These are phyloP conservation scores for Synanceia verrucosa DNA, from an alignment of 2,797 vertebrate species.

Conservation along the genomic window DNA sequence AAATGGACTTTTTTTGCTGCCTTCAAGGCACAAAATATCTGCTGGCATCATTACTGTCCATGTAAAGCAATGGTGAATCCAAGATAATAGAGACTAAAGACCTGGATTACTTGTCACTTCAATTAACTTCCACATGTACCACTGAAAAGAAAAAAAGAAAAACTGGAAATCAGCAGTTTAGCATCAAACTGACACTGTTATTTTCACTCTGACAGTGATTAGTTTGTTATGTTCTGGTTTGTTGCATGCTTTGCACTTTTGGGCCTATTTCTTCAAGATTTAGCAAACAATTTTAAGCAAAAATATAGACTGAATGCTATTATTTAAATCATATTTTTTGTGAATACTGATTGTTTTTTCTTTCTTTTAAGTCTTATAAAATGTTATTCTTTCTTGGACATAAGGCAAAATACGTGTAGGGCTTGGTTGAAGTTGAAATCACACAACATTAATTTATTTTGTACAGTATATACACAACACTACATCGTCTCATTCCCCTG, in stretches of 20 bases:
- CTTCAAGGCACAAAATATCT: background rate
- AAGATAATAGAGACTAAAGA: background rate
- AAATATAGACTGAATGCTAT: conserved; percentile 22
- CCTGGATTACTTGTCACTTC: conserved; percentile 16
- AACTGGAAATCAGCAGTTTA: background rate
- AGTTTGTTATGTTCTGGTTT: conserved; percentile 31
- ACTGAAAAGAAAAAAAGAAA: background rate
- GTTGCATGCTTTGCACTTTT: conserved; percentile 74
- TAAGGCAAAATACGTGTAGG: conserved; percentile 7
- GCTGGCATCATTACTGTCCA: background rate
- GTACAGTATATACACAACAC: conserved; percentile 31
- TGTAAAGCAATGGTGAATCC: background rate
- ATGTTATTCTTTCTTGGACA: conserved; percentile 29
- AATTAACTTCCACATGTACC: background rate
- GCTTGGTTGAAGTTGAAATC: conserved; percentile 34
- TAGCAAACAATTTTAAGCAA: conserved; percentile 23
- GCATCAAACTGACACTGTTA: background rate
- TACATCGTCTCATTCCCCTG: conserved; percentile 17
- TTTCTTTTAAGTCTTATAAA: conserved; percentile 77
- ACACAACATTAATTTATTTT: conserved; percentile 58
- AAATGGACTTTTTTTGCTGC: background rate
- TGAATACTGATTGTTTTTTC: conserved; percentile 42
- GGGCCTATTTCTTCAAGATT: conserved; percentile 31
- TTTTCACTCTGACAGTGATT: background rate
- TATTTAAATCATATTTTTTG: conserved; percentile 51